Evolutionary conservation across 1,140 invertebrate species (phyloP), one percentile per base, ranked within the genome.

Genomic region (Aporrectodea caliginosa): DNA sequence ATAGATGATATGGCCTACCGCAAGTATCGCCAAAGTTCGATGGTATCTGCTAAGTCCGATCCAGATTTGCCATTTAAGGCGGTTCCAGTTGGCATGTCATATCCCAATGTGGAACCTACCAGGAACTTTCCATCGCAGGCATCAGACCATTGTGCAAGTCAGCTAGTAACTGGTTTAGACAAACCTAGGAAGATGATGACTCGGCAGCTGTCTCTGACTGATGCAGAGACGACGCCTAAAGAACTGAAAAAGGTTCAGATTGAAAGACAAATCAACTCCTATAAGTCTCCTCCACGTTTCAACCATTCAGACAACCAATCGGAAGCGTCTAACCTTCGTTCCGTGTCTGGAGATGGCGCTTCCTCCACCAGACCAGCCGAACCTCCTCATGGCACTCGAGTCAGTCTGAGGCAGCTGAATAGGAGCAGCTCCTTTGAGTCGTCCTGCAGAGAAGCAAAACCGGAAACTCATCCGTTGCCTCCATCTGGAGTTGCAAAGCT

Each of bases 1-100:
- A n/a, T 74, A 22, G 73, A 74, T 34, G 73, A 74, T 31, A 74
- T 74, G 73, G 73, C 73, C 22, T 33, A 34, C 34, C 31, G 73
- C 31, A 74, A 33, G 22, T 74, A 74, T n/a, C n/a, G 34, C 16
- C n/a, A n/a, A 33, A 33, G 31, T 31, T 30, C 2, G 22, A 33
- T 16, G 73, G n/a, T 22, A 34, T 33, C 2, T n/a, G 30, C 73
- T 31, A 74, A 31, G 33, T 74, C 73, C 2, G 34, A 33, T 74
- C 73, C 73, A 6, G 73, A 74, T 34, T 74, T 74, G 29, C 34
- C 73, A 12, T 6, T 58, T 6, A 74, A 74, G 31, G 73, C 29
- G 6, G n/a, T 31, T 29, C n/a, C 12, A 6, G 16, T 74, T 74
- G 27, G 32, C 12, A 71, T 31, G 2, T 30, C 27, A 30, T 71